A percentile compares a stretch with the other conserved stretches of the same genome.
Evolutionary conservation across 2,113 vertebrate genomes (phyloP).

Genomic region (Cochlearius cochlearius): DNA sequence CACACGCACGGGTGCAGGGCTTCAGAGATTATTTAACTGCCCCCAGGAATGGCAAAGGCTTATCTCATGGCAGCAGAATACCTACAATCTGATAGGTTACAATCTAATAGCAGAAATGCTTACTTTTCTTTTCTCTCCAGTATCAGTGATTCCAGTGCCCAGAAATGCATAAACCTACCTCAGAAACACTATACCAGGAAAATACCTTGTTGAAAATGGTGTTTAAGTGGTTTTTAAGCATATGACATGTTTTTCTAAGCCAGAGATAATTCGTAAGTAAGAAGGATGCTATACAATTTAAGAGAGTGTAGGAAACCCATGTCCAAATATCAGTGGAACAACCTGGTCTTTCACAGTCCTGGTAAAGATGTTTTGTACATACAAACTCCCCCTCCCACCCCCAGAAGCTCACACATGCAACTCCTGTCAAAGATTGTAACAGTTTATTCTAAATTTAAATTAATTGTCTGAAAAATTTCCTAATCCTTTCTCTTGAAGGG

Average conservation of each 20-base stretch:
- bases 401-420: background rate
- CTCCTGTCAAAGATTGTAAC: background rate
- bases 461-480: background rate
- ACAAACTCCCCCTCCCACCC: background rate
- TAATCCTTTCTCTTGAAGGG: background rate
- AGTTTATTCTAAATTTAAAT: background rate
- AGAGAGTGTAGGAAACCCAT: background rate
- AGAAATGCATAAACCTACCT: background rate
- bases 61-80: background rate
- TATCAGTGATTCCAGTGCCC: background rate
- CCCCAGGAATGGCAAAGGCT: background rate
- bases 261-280: background rate
- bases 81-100: background rate
- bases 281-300: background rate
- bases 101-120: background rate
- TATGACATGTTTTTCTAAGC: background rate
- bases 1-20: background rate
- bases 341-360: background rate
- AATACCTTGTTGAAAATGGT: background rate
- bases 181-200: background rate
- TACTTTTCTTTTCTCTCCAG: background rate
- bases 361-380: background rate
- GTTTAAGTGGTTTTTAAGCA: background rate
- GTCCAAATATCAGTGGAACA: background rate
- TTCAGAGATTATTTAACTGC: background rate